Conservation (phyloP, 2,888 invertebrate species). For the Parnassius glacialis region DNA sequence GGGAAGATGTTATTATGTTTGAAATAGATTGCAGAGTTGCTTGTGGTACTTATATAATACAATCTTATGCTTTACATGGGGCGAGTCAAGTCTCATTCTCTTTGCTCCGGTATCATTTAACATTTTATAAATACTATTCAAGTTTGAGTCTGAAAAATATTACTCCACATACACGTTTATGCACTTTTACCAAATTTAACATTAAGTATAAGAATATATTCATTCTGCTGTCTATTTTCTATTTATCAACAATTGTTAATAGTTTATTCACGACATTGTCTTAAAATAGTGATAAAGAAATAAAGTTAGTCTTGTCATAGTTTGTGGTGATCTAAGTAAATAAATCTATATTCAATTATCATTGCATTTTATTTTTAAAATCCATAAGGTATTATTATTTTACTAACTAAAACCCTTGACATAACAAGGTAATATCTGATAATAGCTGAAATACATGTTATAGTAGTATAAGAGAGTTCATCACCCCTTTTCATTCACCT, state of each 20-base stretch:
- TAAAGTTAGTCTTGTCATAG: constrained; percentile 1
- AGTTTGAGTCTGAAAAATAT: too few relatives aligned
- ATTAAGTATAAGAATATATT: neutral
- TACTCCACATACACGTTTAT: neutral
- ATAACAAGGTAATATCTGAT: too few relatives aligned
- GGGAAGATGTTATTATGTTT: too few relatives aligned
- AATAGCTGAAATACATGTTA: neutral
- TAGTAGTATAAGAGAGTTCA: neutral
- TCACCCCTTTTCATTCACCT: too few relatives aligned
- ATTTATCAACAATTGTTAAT: constrained; percentile 2
- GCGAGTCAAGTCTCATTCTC: too few relatives aligned
- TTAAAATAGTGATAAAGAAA: constrained; percentile 4
- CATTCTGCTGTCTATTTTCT: neutral
- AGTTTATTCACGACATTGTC: neutral
- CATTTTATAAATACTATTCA: too few relatives aligned
- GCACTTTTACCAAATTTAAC: neutral
- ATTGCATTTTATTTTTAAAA: constrained; percentile 6
- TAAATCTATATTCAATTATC: constrained; percentile 14
- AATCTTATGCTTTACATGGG: too few relatives aligned
- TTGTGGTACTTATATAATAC: too few relatives aligned
- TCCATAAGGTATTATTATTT: neutral
- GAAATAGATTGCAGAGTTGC: too few relatives aligned
- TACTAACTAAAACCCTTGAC: too few relatives aligned
- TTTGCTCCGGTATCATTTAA: too few relatives aligned
- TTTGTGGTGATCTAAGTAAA: constrained; percentile 12